Base-by-base conservation (phyloP, 2,888 invertebrate genomes). In the Acrobeloides nanus region DNA sequence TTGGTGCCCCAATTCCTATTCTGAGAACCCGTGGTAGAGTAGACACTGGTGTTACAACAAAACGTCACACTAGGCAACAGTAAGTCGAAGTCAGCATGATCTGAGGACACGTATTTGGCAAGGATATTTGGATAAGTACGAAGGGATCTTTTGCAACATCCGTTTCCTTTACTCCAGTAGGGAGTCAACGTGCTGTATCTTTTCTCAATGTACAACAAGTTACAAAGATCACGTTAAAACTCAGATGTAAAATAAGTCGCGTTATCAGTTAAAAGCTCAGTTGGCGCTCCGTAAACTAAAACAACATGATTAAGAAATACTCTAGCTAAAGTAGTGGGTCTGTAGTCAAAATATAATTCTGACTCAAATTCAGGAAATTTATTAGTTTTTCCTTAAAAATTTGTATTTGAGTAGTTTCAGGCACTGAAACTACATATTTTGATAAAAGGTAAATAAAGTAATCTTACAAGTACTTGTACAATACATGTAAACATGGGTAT, bases 331-430 rank as follows among this genome's bases (percentile, higher is more conserved):
- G 71, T 71, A 7, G 49, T 51, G 0, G 74, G 61, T 35, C 59
- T 62, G 18, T 66, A 64, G 31, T 73, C 63, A 0, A 64, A 64
- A 12, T n/a, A n/a, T n/a, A n/a, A n/a, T n/a, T n/a, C n/a, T n/a
- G n/a, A n/a, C n/a, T n/a, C n/a, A n/a, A n/a, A n/a, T n/a, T n/a
- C n/a, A n/a, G n/a, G n/a, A n/a, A n/a, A n/a, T n/a, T n/a, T n/a
- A n/a, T n/a, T n/a, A n/a, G n/a, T n/a, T n/a, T n/a, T n/a, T n/a
- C n/a, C n/a, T n/a, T n/a, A n/a, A n/a, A n/a, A n/a, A n/a, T n/a
- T n/a, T n/a, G n/a, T n/a, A n/a, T n/a, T n/a, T n/a, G n/a, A n/a
- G n/a, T n/a, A n/a, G n/a, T n/a, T n/a, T 74, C 37, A 3, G 74
- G 59, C 21, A 72, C 31, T 34, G 58, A 54, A 56, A 62, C 24